These are phyloP conservation scores for Abrostola triplasia DNA, from an alignment of 2,888 invertebrate genomes.

Conservation along the genomic window DNA sequence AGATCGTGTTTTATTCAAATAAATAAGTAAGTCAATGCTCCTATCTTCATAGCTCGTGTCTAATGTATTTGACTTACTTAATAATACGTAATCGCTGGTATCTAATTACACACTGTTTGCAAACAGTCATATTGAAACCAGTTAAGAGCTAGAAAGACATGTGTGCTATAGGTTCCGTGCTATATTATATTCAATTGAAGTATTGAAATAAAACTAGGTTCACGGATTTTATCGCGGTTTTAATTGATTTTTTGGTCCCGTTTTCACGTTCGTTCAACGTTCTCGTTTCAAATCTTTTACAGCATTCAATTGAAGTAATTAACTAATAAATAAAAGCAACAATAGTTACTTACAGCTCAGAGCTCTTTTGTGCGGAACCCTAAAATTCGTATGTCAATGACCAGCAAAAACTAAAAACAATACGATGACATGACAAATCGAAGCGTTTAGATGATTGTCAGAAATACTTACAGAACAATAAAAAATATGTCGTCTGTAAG, in stretches of 20 bases:
- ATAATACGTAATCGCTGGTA: constrained; percentile 21
- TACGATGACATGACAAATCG: neutral
- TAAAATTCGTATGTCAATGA: constrained; percentile 38
- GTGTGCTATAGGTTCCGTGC: neutral
- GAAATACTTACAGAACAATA: neutral
- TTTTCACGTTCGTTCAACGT: no score
- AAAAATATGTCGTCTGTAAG: no score
- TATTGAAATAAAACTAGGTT: no score
- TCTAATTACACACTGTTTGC: constrained; percentile 35
- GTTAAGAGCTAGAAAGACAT: neutral
- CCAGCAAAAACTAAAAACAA: constrained; percentile 26
- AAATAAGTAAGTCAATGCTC: neutral
- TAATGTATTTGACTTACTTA: constrained; percentile 33
- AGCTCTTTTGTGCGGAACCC: no score
- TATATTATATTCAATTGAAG: neutral
- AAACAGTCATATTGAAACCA: constrained; percentile 38
- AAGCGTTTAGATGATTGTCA: constrained; percentile 3
- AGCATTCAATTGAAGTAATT: no score
- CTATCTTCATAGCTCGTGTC: constrained; percentile 5
- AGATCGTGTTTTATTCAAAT: neutral
- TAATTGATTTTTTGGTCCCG: no score
- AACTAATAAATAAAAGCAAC: no score
- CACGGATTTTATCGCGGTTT: no score
- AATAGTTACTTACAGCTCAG: no score
- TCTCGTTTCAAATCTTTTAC: no score